A percentile compares a stretch with the other conserved stretches of the same genome.
Evolutionary conservation across 2,888 invertebrate genomes (phyloP).

Genomic region (Psylliodes chrysocephalus): DNA sequence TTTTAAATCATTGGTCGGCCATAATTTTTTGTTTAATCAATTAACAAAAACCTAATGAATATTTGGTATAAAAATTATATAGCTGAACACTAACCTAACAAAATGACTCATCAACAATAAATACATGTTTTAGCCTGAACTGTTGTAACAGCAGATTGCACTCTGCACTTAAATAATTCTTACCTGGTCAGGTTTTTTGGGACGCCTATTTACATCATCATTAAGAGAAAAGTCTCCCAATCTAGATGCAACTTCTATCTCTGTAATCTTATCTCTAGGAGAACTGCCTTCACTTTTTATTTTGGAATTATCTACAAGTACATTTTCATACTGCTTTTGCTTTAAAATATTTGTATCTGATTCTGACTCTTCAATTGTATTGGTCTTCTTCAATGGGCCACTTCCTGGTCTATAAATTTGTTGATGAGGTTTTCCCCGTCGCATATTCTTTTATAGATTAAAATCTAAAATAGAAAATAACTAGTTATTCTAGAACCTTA

Average conservation of each 20-base stretch:
- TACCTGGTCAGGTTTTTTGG: conserved; percentile 67
- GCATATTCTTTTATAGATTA: conserved; percentile 59
- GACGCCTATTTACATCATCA: conserved; percentile 40
- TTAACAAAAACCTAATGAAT: no score
- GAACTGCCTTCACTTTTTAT: conserved; percentile 53
- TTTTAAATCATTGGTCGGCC: no score
- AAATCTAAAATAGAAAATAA: conserved; percentile 43
- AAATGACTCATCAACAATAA: no score
- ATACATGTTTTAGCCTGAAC: no score
- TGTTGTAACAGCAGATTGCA: no score
- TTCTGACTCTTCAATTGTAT: conserved; percentile 71
- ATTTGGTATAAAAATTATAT: no score
- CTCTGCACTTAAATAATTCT: no score
- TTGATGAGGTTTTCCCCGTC: conserved; percentile 74
- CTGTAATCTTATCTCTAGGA: conserved; percentile 53
- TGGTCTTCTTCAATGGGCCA: conserved; percentile 77
- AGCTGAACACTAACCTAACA: no score
- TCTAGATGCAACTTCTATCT: conserved; percentile 49
- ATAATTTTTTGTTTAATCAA: no score
- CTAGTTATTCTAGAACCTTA: no score
- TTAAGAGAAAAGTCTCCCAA: conserved; percentile 47
- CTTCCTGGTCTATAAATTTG: conserved; percentile 81
- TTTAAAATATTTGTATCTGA: conserved; percentile 55
- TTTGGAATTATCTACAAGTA: conserved; percentile 44
- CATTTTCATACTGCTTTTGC: conserved; percentile 47